Conservation (phyloP, 2,797 vertebrate species). For the Arnoldichthys spilopterus region DNA sequence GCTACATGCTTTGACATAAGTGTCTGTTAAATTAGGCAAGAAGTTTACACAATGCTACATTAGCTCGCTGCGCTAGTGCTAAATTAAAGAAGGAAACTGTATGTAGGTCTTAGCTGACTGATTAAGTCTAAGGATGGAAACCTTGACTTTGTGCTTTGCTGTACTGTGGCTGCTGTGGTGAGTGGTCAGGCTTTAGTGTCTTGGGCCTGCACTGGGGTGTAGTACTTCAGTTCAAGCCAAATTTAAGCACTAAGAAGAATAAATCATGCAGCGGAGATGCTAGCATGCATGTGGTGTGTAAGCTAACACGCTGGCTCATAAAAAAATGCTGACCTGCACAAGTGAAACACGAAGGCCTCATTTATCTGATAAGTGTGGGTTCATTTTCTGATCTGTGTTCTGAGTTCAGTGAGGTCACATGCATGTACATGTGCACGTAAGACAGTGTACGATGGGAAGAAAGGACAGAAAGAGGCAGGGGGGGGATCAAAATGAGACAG, state of each 20-base stretch:
- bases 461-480: neutral
- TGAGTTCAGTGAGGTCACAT: neutral
- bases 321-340: conserved; percentile 77
- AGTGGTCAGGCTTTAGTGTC: neutral
- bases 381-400: conserved; percentile 10
- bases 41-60: too few relatives aligned
- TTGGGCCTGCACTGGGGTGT: neutral
- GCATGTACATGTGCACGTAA: neutral
- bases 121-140: too few relatives aligned
- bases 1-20: neutral
- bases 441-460: too few relatives aligned
- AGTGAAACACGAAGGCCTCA: conserved; percentile 46
- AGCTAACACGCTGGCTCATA: conserved; percentile 73
- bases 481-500: neutral
- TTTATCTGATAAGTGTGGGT: conserved; percentile 44
- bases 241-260: too few relatives aligned
- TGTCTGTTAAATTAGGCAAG: neutral
- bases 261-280: neutral
- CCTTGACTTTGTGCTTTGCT: neutral
- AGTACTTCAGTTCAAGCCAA: neutral
- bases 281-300: neutral
- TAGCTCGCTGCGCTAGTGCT: neutral
- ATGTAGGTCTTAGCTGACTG: neutral
- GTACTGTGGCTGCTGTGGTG: neutral
- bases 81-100: neutral